These are phyloP conservation scores for Cephalotes varians DNA, from an alignment of 2,888 invertebrate genomes.

Conservation along the genomic window DNA sequence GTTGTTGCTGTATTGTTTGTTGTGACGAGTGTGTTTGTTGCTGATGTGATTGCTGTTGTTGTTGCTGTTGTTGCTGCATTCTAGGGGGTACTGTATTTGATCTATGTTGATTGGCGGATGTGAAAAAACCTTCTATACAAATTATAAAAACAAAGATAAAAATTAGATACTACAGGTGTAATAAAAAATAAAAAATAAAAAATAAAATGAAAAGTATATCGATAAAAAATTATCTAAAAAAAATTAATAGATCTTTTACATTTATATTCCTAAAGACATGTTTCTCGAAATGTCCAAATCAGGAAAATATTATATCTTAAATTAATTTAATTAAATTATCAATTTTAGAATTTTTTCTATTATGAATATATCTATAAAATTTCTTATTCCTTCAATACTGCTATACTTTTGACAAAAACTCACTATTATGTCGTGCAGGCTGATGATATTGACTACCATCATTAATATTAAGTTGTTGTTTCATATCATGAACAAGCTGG, in stretches of 20 bases:
- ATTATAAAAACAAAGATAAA: slow-evolving; percentile 45
- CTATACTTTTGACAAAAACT: slow-evolving; percentile 53
- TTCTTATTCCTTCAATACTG: neutral
- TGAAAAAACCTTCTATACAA: slow-evolving; percentile 82
- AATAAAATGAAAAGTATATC: neutral
- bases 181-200: neutral
- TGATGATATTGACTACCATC: slow-evolving; percentile 80
- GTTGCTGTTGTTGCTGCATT: slow-evolving; percentile 81
- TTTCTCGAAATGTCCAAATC: neutral
- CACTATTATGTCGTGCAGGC: slow-evolving; percentile 81
- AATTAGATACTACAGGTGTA: neutral
- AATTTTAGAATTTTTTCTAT: neutral
- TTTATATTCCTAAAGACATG: neutral
- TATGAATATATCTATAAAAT: neutral
- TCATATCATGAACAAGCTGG: slow-evolving; percentile 81
- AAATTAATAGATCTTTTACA: neutral
- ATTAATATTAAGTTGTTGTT: slow-evolving; percentile 79
- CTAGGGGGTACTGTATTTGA: slow-evolving; percentile 81
- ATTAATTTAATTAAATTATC: neutral
- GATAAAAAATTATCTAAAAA: neutral
- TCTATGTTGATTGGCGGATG: slow-evolving; percentile 81
- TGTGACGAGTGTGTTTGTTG: slow-evolving; percentile 82
- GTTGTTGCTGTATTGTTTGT: slow-evolving; percentile 78
- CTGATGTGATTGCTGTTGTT: slow-evolving; percentile 82
- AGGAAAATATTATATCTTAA: neutral